phyloP scores from a whole-genome alignment of 1,140 invertebrate species.

The Pollicipes pollicipes region DNA sequence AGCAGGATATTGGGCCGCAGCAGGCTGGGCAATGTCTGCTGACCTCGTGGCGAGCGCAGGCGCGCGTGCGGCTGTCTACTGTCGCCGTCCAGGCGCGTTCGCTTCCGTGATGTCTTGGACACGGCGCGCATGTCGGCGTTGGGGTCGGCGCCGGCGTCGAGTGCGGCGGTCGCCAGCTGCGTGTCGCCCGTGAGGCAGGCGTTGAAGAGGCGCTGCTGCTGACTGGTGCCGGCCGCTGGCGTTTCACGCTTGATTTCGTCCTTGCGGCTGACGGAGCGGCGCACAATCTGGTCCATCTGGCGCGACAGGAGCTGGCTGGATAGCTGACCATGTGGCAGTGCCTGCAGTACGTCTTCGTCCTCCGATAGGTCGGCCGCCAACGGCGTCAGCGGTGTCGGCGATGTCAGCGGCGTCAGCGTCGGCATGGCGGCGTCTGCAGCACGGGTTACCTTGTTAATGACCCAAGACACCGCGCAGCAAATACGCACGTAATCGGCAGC shows the following conservation, averaged over 20 bases:
- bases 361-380: neutral
- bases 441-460: too few species aligned
- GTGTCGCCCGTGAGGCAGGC: neutral
- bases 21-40: neutral
- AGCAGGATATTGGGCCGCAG: neutral
- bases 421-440: too few species aligned
- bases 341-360: neutral
- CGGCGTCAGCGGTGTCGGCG: too few species aligned
- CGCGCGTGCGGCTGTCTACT: neutral
- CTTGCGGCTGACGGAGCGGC: neutral
- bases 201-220: neutral
- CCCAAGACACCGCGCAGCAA: too few species aligned
- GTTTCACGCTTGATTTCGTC: too few species aligned
- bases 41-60: too few species aligned
- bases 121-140: neutral
- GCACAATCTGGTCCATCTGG: neutral
- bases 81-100: neutral
- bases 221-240: neutral
- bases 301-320: neutral
- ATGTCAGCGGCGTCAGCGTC: too few species aligned
- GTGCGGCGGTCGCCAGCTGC: neutral
- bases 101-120: neutral
- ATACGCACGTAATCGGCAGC: too few species aligned
- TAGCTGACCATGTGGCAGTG: neutral
- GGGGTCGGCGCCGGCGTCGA: neutral